These are phyloP conservation scores for Campylomormyrus tamandua DNA, from an alignment of 2,113 vertebrate genomes.

Conservation along the genomic window DNA sequence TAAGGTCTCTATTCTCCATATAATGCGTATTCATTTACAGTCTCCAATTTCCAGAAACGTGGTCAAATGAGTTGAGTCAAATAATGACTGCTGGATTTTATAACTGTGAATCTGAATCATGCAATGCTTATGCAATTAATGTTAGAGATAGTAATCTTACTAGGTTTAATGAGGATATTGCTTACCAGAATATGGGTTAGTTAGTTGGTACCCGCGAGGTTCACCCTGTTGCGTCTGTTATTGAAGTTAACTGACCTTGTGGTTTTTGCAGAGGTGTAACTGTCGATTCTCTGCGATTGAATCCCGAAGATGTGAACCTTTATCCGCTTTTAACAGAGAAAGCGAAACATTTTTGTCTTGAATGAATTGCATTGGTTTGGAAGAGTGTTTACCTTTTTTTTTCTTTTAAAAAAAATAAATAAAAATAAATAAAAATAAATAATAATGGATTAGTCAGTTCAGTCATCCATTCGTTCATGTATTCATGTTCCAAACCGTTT, in stretches of 20 bases:
- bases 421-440: not conserved
- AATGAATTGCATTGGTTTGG: not conserved
- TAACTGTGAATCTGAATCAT: not conserved
- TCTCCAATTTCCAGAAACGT: not conserved
- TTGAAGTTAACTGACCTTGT: not conserved
- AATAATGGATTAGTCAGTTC: not conserved
- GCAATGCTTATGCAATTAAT: not conserved
- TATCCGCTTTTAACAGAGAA: not conserved
- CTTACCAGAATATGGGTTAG: not conserved
- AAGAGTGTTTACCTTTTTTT: not conserved
- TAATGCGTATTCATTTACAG: not conserved
- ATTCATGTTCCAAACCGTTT: not conserved
- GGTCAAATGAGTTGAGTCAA: not conserved
- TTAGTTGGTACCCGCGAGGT: not conserved
- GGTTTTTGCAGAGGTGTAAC: not conserved
- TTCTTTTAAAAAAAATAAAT: no score
- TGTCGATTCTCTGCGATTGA: not conserved
- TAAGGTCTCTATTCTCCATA: not conserved
- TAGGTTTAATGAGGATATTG: not conserved
- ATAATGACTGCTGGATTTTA: not conserved
- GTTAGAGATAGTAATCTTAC: not conserved
- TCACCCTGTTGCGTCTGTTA: conserved; percentile 6
- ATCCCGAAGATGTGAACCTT: not conserved
- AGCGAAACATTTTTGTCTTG: not conserved
- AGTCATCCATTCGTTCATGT: not conserved